Percentiles rank a stretch among this genome's conserved stretches.
Evolutionary conservation across 2,797 vertebrate genomes (phyloP).

Genomic region (Prunella strophiata): DNA sequence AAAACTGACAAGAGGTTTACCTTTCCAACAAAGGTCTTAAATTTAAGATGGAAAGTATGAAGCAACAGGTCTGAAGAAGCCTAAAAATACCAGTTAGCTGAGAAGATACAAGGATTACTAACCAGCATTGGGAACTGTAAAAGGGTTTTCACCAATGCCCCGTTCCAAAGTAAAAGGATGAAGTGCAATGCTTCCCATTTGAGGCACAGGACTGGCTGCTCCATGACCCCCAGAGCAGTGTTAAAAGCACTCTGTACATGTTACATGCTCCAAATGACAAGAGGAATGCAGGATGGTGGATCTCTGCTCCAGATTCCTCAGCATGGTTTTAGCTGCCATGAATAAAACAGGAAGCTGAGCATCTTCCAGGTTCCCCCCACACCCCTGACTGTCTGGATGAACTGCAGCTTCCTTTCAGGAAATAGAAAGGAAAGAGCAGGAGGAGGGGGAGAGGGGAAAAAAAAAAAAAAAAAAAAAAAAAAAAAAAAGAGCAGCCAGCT

Average conservation of each 20-base stretch:
- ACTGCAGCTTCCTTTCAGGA: conserved; percentile 45
- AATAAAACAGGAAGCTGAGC: conserved; percentile 44
- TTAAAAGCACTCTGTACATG: not conserved
- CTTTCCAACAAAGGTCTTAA: not conserved
- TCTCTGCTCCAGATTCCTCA: not conserved
- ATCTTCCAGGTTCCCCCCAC: not conserved
- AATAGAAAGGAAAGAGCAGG: conserved; percentile 14
- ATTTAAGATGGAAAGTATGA: not conserved
- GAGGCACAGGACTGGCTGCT: not conserved
- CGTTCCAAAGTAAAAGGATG: not conserved
- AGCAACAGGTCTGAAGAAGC: not conserved
- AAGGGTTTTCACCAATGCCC: not conserved
- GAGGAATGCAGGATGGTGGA: conserved; percentile 10
- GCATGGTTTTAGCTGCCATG: not conserved
- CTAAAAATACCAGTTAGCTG: not conserved
- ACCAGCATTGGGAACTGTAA: not conserved
- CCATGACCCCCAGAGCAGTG: not conserved
- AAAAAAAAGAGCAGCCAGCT: not conserved
- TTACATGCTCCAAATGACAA: conserved; percentile 50
- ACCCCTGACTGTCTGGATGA: not conserved
- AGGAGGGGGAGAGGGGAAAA: accelerated
- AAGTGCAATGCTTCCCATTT: not conserved
- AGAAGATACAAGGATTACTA: not conserved
- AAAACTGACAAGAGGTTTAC: not conserved
- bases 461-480: no score